Conservation (phyloP, 2,888 invertebrate species). For the Actias luna region DNA sequence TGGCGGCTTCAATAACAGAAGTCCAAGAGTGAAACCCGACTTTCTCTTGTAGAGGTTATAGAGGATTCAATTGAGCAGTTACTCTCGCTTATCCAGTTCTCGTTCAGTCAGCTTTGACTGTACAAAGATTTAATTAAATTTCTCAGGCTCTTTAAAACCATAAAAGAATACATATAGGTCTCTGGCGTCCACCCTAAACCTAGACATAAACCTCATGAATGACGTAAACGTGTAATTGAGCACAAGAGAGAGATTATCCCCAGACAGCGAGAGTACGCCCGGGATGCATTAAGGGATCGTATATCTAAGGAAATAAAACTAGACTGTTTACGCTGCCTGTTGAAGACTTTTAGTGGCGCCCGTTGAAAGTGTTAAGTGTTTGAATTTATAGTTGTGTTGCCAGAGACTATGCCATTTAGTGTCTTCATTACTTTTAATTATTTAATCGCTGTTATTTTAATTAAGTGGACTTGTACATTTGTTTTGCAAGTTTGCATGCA, state of each 20-base stretch:
- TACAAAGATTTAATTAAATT: no score
- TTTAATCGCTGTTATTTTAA: background rate
- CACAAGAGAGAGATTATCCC: conserved; percentile 23
- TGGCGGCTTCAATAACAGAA: no score
- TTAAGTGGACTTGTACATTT: no score
- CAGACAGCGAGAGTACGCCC: conserved; percentile 5
- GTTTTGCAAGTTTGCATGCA: no score
- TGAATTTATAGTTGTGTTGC: background rate
- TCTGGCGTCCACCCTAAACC: background rate
- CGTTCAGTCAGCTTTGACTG: no score
- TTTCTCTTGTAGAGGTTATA: no score
- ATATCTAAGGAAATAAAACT: conserved; percentile 14
- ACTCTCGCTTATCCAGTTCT: no score
- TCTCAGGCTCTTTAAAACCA: background rate
- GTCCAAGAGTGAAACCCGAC: no score
- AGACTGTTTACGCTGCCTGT: conserved; percentile 3
- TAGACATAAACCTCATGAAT: conserved; percentile 1
- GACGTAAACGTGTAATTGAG: conserved; percentile 24
- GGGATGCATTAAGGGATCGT: conserved; percentile 5
- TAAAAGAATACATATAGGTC: background rate
- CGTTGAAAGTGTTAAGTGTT: conserved; percentile 3
- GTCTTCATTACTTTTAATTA: background rate
- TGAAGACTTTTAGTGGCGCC: background rate
- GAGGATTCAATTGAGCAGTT: no score
- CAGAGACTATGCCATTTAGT: background rate